Conservation (phyloP, 2,888 invertebrate genomes). For the Amphipoea lucens region DNA sequence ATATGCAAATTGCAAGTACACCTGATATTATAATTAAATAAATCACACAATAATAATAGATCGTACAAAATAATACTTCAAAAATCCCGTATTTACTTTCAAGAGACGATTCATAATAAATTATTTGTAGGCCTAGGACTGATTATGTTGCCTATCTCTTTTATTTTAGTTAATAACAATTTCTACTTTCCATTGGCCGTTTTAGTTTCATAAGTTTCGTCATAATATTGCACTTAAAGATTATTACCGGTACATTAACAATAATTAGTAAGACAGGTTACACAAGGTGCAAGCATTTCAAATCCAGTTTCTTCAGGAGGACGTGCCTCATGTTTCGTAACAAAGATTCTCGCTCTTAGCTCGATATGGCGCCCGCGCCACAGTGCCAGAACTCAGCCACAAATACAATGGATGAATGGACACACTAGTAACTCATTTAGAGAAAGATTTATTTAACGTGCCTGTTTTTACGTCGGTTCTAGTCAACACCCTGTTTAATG, state of each 20-base stretch:
- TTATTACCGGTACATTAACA: slow-evolving; percentile 1
- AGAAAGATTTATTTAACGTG: not conserved
- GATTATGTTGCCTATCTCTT: slow-evolving; percentile 2
- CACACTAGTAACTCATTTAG: not conserved
- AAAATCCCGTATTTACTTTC: slow-evolving; percentile 7
- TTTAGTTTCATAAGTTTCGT: not conserved
- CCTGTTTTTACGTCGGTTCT: not conserved
- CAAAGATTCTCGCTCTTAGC: not conserved
- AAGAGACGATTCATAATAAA: slow-evolving; percentile 12
- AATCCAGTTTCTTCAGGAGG: not conserved
- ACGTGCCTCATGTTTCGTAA: not conserved
- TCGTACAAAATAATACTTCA: slow-evolving; percentile 31
- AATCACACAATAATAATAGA: slow-evolving; percentile 24
- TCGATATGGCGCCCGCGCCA: slow-evolving; percentile 36
- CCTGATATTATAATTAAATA: slow-evolving; percentile 24
- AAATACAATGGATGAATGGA: not conserved
- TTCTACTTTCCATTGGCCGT: slow-evolving; percentile 1
- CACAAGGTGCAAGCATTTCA: not conserved
- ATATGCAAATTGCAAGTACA: slow-evolving; percentile 33
- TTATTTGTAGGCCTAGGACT: slow-evolving; percentile 13
- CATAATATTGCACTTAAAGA: slow-evolving; percentile 3
- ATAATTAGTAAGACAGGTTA: not conserved
- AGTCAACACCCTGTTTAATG: slow-evolving; percentile 9
- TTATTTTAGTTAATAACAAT: slow-evolving; percentile 14
- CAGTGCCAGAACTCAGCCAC: not conserved